Base-by-base conservation (phyloP, 2,113 vertebrate genomes). In the Bujurquina vittata region DNA sequence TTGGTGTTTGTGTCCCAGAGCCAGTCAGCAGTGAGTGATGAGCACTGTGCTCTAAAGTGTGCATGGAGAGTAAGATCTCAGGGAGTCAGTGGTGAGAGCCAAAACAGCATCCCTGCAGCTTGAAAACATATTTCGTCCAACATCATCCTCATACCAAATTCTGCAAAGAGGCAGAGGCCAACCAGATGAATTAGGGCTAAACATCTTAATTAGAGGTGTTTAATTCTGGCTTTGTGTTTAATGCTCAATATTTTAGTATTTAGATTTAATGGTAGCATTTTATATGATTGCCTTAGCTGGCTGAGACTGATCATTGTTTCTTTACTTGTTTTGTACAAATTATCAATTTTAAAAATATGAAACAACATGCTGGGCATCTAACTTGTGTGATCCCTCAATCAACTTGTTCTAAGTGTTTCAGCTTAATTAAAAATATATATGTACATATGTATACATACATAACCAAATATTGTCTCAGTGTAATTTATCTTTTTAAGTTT, bases 341-440 rank as follows among this genome's bases (percentile, higher is more conserved):
- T 61, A 63, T 83, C 60, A 46, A 88, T 62, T 69, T 79, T 23
- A 12, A 56, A 77, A 80, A 69, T 62, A 79, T 62, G 40, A 94
- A 92, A 88, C 88, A 75, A 91, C 84, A 93, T 95, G 92, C 93
- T 95, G 94, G 94, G 93, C 94, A 94, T 95, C 77, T 88, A 89
- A 91, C 90, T 89, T 61, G 57, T 90, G 78, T 88, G 87, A 69
- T 89, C 63, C 62, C 33, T 77, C 17, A 56, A 85, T 77, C 75
- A 83, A 84, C 81, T 84, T 55, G 69, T 87, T 83, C 75, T 75
- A 80, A 75, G 29, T 80, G 31, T 89, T 57, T 85, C 81, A 56
- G 37, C 72, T 87, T 77, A 87, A 91, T 91, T 79, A 49, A 86
- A 83, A 78, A 67, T 75, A 63, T 18, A 52, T 40, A 20, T n/a